These are phyloP conservation scores for Chloebia gouldiae DNA, from an alignment of 2,113 vertebrate species.

Conservation along the genomic window DNA sequence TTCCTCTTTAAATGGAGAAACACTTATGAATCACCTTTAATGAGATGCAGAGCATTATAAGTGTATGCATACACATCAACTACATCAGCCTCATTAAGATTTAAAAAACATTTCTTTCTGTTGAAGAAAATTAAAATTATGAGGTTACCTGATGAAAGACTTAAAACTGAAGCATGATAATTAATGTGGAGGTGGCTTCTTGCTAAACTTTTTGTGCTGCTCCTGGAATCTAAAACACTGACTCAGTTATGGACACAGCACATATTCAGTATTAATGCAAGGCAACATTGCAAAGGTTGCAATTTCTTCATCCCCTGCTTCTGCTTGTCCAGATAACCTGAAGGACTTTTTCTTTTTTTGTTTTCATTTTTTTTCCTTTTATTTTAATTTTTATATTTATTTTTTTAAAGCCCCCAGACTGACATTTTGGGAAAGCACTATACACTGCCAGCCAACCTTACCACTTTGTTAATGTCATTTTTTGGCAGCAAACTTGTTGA, in stretches of 20 bases:
- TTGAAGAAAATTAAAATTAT: neutral
- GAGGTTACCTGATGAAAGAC: neutral
- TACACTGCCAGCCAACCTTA: neutral
- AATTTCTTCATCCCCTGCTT: neutral
- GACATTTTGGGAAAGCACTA: neutral
- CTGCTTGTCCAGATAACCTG: neutral
- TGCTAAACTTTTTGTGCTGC: neutral
- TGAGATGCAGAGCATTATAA: neutral
- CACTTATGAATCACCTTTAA: neutral
- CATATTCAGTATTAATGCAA: neutral
- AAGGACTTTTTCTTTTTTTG: fast-evolving
- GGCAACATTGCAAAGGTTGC: neutral
- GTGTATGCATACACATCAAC: fast-evolving
- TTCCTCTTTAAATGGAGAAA: neutral
- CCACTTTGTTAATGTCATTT: neutral
- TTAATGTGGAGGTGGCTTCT: neutral
- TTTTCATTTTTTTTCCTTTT: too few species aligned
- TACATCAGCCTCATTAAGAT: neutral
- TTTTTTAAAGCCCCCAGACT: neutral
- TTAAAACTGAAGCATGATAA: neutral
- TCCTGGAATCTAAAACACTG: neutral
- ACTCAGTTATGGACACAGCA: neutral
- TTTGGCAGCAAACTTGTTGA: neutral
- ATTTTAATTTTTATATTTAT: too few species aligned
- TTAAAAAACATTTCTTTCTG: neutral